A percentile compares a stretch with the other conserved stretches of the same genome.
Conservation (phyloP, 2,888 invertebrate genomes). For the Caenorhabditis sp. region DNA sequence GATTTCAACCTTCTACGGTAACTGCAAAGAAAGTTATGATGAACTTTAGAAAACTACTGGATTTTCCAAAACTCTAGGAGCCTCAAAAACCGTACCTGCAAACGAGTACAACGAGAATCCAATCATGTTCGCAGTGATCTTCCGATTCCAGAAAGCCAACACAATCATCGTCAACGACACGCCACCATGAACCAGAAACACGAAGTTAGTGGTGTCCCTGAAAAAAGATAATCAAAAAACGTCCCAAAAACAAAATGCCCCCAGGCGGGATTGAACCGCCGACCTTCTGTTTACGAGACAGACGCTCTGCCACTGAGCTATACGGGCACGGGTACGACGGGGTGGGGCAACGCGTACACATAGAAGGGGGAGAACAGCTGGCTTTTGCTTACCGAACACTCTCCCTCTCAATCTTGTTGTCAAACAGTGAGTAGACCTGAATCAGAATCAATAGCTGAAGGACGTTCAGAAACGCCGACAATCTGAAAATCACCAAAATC, state of each 20-base stretch:
- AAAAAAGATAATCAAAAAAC: background rate
- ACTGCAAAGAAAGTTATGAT: background rate
- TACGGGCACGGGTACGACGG: slow-evolving; percentile 38
- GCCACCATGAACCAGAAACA: slow-evolving; percentile 31
- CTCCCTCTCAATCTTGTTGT: background rate
- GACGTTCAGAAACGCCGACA: slow-evolving; percentile 16
- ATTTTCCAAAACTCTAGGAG: no score
- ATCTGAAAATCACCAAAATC: background rate
- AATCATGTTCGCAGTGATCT: slow-evolving; percentile 43
- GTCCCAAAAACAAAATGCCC: slow-evolving; percentile 30
- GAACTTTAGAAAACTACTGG: background rate
- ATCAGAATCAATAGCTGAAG: slow-evolving; percentile 23
- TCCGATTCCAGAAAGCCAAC: slow-evolving; percentile 23
- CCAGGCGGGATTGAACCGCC: slow-evolving; percentile 73
- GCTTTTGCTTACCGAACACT: slow-evolving; percentile 34
- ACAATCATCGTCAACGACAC: slow-evolving; percentile 21
- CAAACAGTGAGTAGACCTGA: background rate
- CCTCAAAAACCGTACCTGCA: slow-evolving; percentile 28
- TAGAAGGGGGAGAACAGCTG: no score
- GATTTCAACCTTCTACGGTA: no score
- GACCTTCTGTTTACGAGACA: slow-evolving; percentile 79
- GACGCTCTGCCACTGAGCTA: slow-evolving; percentile 79
- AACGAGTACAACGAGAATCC: slow-evolving; percentile 50
- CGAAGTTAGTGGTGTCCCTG: slow-evolving; percentile 38
- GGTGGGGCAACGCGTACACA: background rate